Base-by-base conservation (phyloP, 2,797 vertebrate species). In the Loris lydekkerianus region DNA sequence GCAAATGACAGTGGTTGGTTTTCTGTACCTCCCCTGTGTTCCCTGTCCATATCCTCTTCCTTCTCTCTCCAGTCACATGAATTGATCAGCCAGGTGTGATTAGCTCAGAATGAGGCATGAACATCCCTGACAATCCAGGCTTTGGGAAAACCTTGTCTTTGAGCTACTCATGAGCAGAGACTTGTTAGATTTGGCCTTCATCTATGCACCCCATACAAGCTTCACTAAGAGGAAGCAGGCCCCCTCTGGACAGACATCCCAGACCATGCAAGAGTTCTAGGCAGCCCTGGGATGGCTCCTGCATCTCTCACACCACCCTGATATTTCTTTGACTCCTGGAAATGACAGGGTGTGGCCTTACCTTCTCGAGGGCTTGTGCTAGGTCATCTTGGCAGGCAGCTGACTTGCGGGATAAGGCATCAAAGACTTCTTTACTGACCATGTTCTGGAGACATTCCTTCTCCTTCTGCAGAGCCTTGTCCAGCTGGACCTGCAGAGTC, bases 291-390 rank as follows among this genome's bases (percentile, higher is more conserved):
- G 86, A 63, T 6, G n/a, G 25, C 29, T 89, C 53, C 27, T 65
- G 29, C 3, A 7, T 17, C 70, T 69, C 37, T 81, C 37, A 13
- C 0, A 1, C 9, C 9, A 11, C 29, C 25, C 13, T 34, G 18
- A 21, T 10, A 56, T 40, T 43, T 91, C 46, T 91, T 58, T 53
- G 60, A 21, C n/a, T 14, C 11, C 53, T 25, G 43, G 65, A 21
- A 27, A n/a, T 10, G 78, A 56, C 31, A 58, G 34, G 25, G 21
- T 2, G 1, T n/a, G 56, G 37, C 92, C 91, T 96, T 40, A 98
- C 98, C 98, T 98, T 98, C 46, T 97, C 96, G 43, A 98, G 95
- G 7, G 97, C 84, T 56, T 97, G 96, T 14, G 96, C 97, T 90
- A 98, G 87, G 17, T 98, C 97, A 10, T 97, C 96, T 85, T 98